Base-by-base conservation (phyloP, 2,797 vertebrate species). In the Anableps anableps region DNA sequence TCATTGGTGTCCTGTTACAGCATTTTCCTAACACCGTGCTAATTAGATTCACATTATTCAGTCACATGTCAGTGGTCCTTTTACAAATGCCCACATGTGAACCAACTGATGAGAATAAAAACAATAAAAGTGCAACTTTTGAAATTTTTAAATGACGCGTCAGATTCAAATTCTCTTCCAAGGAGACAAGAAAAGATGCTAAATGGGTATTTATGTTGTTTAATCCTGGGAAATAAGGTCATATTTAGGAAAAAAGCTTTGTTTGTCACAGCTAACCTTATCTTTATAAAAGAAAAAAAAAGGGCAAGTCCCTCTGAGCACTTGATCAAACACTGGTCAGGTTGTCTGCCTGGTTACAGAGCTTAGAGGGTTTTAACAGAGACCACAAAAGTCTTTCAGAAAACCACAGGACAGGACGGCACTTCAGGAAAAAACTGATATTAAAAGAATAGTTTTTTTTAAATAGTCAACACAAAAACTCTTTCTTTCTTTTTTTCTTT, bases 1-100 rank as follows among this genome's bases (percentile, higher is more conserved):
- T 93, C 91, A 85, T 80, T 82, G 89, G 90, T 90, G 89, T 92
- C 86, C 82, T 88, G 93, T 93, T 92, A 91, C 88, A 90, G 77
- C 73, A 7, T 90, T 84, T 75, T 86, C 74, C 82, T 81, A 55
- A 82, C 62, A 82, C 47, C 38, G 23, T 58, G 66, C 50, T 90
- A 88, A 92, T 94, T 91, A 88, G 26, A 84, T 91, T 83, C 10
- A 75, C 74, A 84, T 79, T 68, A 78, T 84, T 83, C 50, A 84
- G 43, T 80, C 79, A 88, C 87, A 88, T 89, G 77, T 74, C 75
- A 85, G 43, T 68, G 75, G 51, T 64, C 31, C 26, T 75, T 62
- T 68, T 50, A 29, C 6, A 78, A 74, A 74, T 82, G 71, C n/a
- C 75, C 50, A 23, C 14, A 36, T 34, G 29, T 75, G 21, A 87